Conservation (phyloP, 2,113 vertebrate genomes). For the Bagarius yarrelli region DNA sequence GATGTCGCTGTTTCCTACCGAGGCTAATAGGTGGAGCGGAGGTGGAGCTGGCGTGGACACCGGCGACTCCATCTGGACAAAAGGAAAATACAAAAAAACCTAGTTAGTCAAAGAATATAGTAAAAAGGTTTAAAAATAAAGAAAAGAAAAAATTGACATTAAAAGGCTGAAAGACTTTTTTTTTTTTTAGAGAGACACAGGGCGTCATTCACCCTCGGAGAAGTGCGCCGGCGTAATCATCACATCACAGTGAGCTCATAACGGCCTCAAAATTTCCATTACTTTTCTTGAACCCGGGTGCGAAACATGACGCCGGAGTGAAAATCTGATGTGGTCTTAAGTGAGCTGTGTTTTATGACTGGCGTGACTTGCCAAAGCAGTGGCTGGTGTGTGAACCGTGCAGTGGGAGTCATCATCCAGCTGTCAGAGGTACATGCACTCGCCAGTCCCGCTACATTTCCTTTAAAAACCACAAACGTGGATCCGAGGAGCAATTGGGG, state of each 20-base stretch:
- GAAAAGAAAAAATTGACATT: not conserved
- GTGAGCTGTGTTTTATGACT: constrained; percentile 45
- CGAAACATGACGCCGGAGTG: constrained; percentile 39
- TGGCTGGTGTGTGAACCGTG: constrained; percentile 38
- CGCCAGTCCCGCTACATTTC: not conserved
- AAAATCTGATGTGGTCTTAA: constrained; percentile 42
- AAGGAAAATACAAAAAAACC: constrained; percentile 37
- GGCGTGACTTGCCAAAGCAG: constrained; percentile 32
- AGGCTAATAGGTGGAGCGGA: constrained; percentile 88
- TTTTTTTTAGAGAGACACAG: not conserved
- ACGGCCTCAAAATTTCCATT: constrained; percentile 41
- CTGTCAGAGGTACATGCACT: constrained; percentile 34
- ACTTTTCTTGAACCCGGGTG: constrained; percentile 30
- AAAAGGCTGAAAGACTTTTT: constrained; percentile 23
- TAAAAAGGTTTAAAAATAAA: constrained; percentile 1
- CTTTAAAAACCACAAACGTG: too few relatives aligned
- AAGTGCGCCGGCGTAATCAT: constrained; percentile 38
- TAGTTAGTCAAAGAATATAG: constrained; percentile 36
- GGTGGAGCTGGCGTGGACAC: constrained; percentile 90
- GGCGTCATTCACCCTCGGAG: not conserved
- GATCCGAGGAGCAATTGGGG: too few relatives aligned
- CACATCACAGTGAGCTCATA: constrained; percentile 42
- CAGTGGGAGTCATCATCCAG: constrained; percentile 36
- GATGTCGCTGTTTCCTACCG: constrained; percentile 88
- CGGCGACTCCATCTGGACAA: constrained; percentile 91